Evolutionary conservation across 2,113 vertebrate species (phyloP), one percentile per base, ranked within the genome.

Genomic region (Romanogobio albipinnatus): DNA sequence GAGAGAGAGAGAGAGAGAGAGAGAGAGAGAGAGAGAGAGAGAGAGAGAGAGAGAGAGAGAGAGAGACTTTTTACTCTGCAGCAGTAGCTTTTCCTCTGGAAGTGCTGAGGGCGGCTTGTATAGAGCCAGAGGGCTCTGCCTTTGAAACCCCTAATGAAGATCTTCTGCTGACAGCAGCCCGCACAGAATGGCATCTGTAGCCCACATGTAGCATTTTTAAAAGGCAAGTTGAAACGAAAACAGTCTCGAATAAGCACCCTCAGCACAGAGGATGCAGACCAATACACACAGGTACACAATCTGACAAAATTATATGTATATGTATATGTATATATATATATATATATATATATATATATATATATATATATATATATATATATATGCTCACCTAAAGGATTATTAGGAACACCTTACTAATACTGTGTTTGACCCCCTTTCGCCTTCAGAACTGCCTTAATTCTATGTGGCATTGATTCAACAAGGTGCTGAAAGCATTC

Each of bases 121-220:
- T 85, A 84, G 68, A 76, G 92, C 91, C 90, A 74, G 83, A 88
- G 88, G 92, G 89, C 82, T 26, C 45, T 78, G 78, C 77, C 88
- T 91, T 91, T 91, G 88, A 92, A 89, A 87, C 70, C 74, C 80
- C 45, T 94, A 92, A 94, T 94, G 92, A 94, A 94, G 92, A 94
- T 85, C 85, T 92, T 92, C 86, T 70, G 59, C 89, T 90, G 92
- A 93, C 90, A 91, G 88, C 80, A 84, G 56, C 85, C 83, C 29
- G 84, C 87, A 84, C 79, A 83, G 89, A 88, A 86, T 88, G 90
- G 88, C 91, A 91, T 92, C 87, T 93, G 90, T 85, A 86, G 87
- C 76, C 53, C 68, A 29, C 66, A 80, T 78, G 82, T 85, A 85
- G 82, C 89, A 80, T 62, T 87, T 84, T 86, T 86, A 88, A 79